Conservation (phyloP, 30 jellyfish, hydroid and myxozoan species). For the Aurelia sp. region DNA sequence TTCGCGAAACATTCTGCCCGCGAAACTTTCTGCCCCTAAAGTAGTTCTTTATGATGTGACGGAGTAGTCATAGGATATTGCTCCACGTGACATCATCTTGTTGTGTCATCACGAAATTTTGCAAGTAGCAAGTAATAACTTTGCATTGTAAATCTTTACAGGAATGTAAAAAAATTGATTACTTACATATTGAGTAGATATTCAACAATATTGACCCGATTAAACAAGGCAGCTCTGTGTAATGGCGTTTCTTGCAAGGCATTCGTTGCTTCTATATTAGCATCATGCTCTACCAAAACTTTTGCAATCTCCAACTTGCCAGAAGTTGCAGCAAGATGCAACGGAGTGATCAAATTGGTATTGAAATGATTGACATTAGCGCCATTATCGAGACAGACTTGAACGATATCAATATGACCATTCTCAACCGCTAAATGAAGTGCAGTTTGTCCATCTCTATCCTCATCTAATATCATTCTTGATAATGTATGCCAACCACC, state of each 20-base stretch:
- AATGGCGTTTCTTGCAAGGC: constrained; percentile 96
- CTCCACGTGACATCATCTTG: too few relatives aligned
- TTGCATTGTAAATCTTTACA: too few relatives aligned
- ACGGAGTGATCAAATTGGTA: constrained; percentile 82
- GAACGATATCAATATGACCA: constrained; percentile 91
- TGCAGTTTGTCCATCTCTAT: constrained; percentile 98
- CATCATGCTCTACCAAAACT: constrained; percentile 87
- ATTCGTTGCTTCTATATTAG: constrained; percentile 94
- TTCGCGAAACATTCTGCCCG: too few relatives aligned
- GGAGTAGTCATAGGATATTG: too few relatives aligned
- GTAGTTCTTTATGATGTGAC: too few relatives aligned
- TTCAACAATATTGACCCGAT: constrained; percentile 79
- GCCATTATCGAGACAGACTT: constrained; percentile 85
- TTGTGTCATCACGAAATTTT: too few relatives aligned
- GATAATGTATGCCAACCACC: constrained; percentile 97
- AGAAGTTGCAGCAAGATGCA: constrained; percentile 97
- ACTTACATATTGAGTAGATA: constrained; percentile 83
- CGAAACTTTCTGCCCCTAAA: too few relatives aligned
- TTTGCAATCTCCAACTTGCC: constrained; percentile 90
- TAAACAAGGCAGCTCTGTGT: constrained; percentile 97
- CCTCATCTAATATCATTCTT: constrained; percentile 91
- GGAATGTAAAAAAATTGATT: too few relatives aligned
- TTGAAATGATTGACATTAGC: constrained; percentile 92
- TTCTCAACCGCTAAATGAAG: constrained; percentile 95
- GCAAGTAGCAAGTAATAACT: too few relatives aligned